These are phyloP conservation scores for Microctenopoma stevenorrisi DNA, from an alignment of 2,797 vertebrate species.

Conservation along the genomic window DNA sequence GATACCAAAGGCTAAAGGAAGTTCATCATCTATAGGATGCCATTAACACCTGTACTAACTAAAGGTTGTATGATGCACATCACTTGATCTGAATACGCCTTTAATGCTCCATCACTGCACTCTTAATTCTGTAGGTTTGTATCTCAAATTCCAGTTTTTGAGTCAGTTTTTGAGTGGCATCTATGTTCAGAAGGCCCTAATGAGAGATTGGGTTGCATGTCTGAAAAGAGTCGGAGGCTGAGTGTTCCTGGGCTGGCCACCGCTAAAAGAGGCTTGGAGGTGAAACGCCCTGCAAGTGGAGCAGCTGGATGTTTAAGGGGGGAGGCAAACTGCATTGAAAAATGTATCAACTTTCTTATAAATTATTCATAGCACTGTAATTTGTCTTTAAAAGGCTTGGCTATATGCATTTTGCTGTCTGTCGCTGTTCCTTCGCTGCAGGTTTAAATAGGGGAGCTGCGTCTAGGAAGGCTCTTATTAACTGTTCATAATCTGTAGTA, in stretches of 20 bases:
- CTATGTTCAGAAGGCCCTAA: constrained; percentile 39
- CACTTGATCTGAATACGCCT: constrained; percentile 52
- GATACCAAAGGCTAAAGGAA: constrained; percentile 80
- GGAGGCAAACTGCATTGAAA: constrained; percentile 82
- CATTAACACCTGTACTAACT: constrained; percentile 76
- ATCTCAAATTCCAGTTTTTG: constrained; percentile 52
- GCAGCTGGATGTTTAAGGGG: constrained; percentile 66
- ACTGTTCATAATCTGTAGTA: constrained; percentile 80
- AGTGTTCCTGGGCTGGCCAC: constrained; percentile 62
- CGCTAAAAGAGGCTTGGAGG: constrained; percentile 54
- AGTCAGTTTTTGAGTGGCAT: constrained; percentile 54
- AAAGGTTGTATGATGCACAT: constrained; percentile 75
- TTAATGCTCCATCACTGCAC: constrained; percentile 64
- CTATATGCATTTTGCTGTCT: constrained; percentile 80
- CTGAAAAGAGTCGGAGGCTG: constrained; percentile 51
- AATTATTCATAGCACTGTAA: constrained; percentile 86
- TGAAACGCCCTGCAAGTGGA: constrained; percentile 60
- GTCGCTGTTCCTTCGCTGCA: constrained; percentile 76
- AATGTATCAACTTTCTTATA: constrained; percentile 84
- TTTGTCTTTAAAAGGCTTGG: constrained; percentile 85
- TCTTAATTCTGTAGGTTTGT: constrained; percentile 61
- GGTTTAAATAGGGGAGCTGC: constrained; percentile 73
- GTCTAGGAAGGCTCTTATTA: constrained; percentile 73
- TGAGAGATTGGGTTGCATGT: constrained; percentile 46
- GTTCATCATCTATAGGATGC: constrained; percentile 61